Percentiles rank a stretch among this genome's conserved stretches.
Conservation (phyloP, 2,888 invertebrate species). For the Pycnomerus fuliginosus region DNA sequence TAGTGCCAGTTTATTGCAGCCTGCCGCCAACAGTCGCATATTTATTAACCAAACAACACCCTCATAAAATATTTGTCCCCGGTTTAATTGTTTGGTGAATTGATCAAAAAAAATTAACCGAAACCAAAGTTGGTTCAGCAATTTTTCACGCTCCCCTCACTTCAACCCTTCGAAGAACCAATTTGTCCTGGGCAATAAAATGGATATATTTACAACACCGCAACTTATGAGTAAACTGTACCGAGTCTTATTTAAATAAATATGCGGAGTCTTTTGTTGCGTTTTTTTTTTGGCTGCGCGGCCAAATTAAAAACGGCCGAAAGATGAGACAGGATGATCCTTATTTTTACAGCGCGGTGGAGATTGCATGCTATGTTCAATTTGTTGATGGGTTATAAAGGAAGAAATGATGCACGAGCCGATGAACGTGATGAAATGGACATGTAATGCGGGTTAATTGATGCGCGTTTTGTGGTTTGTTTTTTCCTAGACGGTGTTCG, state of each 20-base stretch:
- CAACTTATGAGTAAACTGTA: too few relatives aligned
- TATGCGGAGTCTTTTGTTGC: not conserved
- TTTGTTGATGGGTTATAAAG: slow-evolving; percentile 8
- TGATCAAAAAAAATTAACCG: too few relatives aligned
- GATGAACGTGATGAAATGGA: slow-evolving; percentile 20
- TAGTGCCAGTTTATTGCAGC: not conserved
- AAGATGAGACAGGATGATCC: slow-evolving; percentile 10
- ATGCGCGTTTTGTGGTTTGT: slow-evolving; percentile 15
- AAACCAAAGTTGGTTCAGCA: too few relatives aligned
- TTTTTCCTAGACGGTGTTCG: slow-evolving; percentile 25
- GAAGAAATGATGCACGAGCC: slow-evolving; percentile 12
- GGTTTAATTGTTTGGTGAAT: slow-evolving; percentile 4
- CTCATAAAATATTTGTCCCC: slow-evolving; percentile 6
- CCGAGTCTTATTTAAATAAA: too few relatives aligned
- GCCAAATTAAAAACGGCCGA: slow-evolving; percentile 9
- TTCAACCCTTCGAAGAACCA: too few relatives aligned
- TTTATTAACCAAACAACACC: slow-evolving; percentile 8
- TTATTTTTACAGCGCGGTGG: slow-evolving; percentile 13
- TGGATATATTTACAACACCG: too few relatives aligned
- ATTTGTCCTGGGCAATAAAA: too few relatives aligned
- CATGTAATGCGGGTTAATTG: slow-evolving; percentile 25
- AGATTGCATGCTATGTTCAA: slow-evolving; percentile 11
- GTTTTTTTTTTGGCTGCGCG: not conserved
- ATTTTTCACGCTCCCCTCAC: not conserved
- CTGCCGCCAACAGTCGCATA: slow-evolving; percentile 1